phyloP scores from a whole-genome alignment of 2,888 invertebrate genomes.

The Sycophila texana region DNA sequence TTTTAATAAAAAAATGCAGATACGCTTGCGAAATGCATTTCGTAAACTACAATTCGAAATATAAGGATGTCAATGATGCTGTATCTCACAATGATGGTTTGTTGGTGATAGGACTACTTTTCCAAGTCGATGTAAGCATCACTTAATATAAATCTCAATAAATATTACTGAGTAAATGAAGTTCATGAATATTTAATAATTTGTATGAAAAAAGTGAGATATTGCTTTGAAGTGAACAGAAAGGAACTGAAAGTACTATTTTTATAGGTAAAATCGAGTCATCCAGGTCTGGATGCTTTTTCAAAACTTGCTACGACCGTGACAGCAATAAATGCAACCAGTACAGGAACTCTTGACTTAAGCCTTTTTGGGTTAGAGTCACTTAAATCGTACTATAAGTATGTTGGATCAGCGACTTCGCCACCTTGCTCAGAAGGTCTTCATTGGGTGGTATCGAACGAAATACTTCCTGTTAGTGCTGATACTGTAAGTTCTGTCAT shows the following conservation, averaged over 20 bases:
- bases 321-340: not conserved
- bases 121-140: not conserved
- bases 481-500: slow-evolving; percentile 12
- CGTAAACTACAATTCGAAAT: slow-evolving; percentile 13
- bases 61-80: not conserved
- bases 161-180: not conserved
- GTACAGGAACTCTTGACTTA: not conserved
- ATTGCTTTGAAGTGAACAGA: no score
- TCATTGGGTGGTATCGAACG: slow-evolving; percentile 12
- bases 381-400: slow-evolving; percentile 18
- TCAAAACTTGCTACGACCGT: not conserved
- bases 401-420: slow-evolving; percentile 26
- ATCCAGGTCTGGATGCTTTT: not conserved
- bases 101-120: slow-evolving; percentile 3
- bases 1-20: not conserved
- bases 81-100: not conserved
- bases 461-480: not conserved
- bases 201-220: not conserved
- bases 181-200: not conserved
- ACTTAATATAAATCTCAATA: not conserved
- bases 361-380: not conserved
- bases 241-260: no score
- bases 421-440: slow-evolving; percentile 36
- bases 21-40: slow-evolving; percentile 20
- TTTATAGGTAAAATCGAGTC: no score